A percentile compares a stretch with the other conserved stretches of the same genome.
Evolutionary conservation across 2,888 invertebrate genomes (phyloP).

Genomic region (Steinernema scapterisci): DNA sequence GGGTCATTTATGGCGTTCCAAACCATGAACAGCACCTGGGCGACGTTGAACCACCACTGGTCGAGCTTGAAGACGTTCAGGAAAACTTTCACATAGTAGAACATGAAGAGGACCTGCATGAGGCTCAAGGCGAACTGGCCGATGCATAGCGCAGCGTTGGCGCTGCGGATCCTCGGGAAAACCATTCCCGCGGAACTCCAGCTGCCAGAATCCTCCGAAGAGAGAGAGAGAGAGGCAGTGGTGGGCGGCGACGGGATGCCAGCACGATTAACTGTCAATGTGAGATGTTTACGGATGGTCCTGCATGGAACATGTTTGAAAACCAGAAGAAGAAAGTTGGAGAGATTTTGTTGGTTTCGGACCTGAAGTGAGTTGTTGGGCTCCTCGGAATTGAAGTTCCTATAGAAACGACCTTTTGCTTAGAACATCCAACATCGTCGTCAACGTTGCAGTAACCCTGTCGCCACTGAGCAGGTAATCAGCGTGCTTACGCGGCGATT

Average conservation of each 20-base stretch:
- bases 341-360: too few relatives aligned
- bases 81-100: constrained; percentile 70
- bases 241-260: background rate
- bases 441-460: background rate
- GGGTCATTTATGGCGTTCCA: constrained; percentile 72
- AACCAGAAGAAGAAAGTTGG: too few relatives aligned
- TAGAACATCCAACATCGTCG: too few relatives aligned
- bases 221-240: too few relatives aligned
- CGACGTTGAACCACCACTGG: constrained; percentile 69
- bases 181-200: too few relatives aligned
- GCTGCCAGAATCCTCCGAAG: background rate
- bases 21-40: constrained; percentile 69
- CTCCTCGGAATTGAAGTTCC: too few relatives aligned
- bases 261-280: background rate
- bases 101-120: constrained; percentile 65
- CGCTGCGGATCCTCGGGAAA: constrained; percentile 20
- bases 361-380: too few relatives aligned
- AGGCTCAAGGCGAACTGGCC: constrained; percentile 53
- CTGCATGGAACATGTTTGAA: background rate
- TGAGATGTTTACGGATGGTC: constrained; percentile 1
- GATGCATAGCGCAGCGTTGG: constrained; percentile 36
- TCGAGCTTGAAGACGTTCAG: constrained; percentile 69
- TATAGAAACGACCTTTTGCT: too few relatives aligned
- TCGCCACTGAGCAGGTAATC: background rate
- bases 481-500: too few relatives aligned